phyloP scores from a whole-genome alignment of 2,797 vertebrate species.

The Cichlasoma orientale region DNA sequence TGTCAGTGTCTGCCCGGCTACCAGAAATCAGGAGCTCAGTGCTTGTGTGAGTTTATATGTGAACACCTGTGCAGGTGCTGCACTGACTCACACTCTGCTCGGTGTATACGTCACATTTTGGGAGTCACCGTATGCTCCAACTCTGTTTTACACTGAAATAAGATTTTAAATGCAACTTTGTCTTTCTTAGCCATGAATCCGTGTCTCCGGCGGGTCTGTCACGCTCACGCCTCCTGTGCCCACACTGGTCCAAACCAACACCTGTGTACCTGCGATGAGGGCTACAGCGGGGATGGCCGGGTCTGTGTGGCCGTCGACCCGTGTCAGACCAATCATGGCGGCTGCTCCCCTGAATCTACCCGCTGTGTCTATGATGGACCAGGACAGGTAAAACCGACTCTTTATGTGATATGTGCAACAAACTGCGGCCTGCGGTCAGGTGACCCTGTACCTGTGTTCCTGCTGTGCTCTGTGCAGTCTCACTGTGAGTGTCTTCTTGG shows the following conservation, averaged over 20 bases:
- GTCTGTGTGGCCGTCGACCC: slow-evolving; percentile 87
- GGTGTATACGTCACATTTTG: neutral
- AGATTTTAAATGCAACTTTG: neutral
- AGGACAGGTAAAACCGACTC: slow-evolving; percentile 80
- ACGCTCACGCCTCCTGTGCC: slow-evolving; percentile 80
- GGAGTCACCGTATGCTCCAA: neutral
- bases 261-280: slow-evolving; percentile 82
- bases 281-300: slow-evolving; percentile 87
- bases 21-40: slow-evolving; percentile 68
- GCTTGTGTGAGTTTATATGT: slow-evolving; percentile 83
- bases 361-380: slow-evolving; percentile 87
- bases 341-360: slow-evolving; percentile 79
- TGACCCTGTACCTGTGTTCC: neutral
- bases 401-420: neutral
- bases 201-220: slow-evolving; percentile 81
- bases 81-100: neutral
- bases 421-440: neutral
- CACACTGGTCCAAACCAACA: slow-evolving; percentile 86
- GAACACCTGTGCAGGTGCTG: neutral
- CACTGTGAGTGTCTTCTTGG: slow-evolving; percentile 93
- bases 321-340: slow-evolving; percentile 83
- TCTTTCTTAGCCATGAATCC: slow-evolving; percentile 87
- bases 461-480: slow-evolving; percentile 75
- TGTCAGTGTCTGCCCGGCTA: slow-evolving; percentile 87
- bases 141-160: neutral